phyloP scores from a whole-genome alignment of 2,888 invertebrate genomes.

The Nyleta sp. region DNA sequence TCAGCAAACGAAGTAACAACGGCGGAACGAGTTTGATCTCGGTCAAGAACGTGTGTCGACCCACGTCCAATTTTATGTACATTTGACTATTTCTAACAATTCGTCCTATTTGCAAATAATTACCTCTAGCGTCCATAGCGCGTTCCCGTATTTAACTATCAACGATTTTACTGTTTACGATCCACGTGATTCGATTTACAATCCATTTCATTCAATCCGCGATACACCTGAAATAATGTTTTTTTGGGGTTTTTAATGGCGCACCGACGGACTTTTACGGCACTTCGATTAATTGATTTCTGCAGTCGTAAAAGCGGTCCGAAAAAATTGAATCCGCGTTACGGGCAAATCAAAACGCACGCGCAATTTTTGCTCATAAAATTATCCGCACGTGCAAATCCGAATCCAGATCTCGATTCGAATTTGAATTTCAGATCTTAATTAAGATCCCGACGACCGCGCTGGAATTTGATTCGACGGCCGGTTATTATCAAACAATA shows the following conservation, averaged over 20 bases:
- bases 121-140: slow-evolving; percentile 22
- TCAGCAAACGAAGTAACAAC: neutral
- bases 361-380: too few species aligned
- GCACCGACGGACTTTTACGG: too few species aligned
- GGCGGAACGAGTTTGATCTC: neutral
- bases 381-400: neutral
- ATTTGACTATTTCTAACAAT: slow-evolving; percentile 29
- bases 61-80: slow-evolving; percentile 16
- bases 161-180: slow-evolving; percentile 46
- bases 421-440: slow-evolving; percentile 10
- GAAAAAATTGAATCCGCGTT: too few species aligned
- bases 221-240: slow-evolving; percentile 14
- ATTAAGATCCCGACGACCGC: neutral
- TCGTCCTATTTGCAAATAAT: slow-evolving; percentile 44
- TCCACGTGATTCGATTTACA: slow-evolving; percentile 50
- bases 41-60: slow-evolving; percentile 3
- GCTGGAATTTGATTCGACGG: neutral
- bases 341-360: too few species aligned
- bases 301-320: too few species aligned
- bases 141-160: slow-evolving; percentile 46
- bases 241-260: too few species aligned
- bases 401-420: neutral
- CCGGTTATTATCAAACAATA: slow-evolving; percentile 3
- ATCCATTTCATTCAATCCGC: slow-evolving; percentile 20
- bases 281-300: too few species aligned